phyloP scores from a whole-genome alignment of 2,888 invertebrate genomes.

The Parnassius mnemosyne region DNA sequence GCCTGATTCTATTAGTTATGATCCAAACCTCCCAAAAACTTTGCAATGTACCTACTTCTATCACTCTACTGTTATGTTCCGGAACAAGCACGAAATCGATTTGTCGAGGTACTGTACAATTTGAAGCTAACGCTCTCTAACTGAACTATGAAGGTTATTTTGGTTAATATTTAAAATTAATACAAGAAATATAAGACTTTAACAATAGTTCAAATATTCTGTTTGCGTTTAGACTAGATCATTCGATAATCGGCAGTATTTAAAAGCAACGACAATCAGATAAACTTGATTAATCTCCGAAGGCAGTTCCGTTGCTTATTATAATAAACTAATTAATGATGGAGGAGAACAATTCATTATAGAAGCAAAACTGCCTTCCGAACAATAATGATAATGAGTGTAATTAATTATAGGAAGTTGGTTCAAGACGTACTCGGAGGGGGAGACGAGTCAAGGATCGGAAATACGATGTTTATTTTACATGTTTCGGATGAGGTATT shows the following conservation, averaged over 20 bases:
- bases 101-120: too few species aligned
- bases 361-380: constrained; percentile 79
- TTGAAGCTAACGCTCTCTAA: too few species aligned
- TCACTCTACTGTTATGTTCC: too few species aligned
- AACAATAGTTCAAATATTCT: too few species aligned
- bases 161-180: too few species aligned
- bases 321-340: constrained; percentile 81
- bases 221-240: constrained; percentile 7
- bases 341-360: constrained; percentile 79
- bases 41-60: too few species aligned
- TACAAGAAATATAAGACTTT: too few species aligned
- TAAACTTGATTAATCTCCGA: constrained; percentile 77
- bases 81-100: too few species aligned
- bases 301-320: constrained; percentile 75
- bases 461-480: background rate
- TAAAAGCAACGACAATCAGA: constrained; percentile 66
- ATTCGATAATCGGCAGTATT: constrained; percentile 38
- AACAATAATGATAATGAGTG: constrained; percentile 81
- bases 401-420: constrained; percentile 81
- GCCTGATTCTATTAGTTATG: too few species aligned
- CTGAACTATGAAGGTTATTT: too few species aligned
- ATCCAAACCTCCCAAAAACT: too few species aligned
- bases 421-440: constrained; percentile 70
- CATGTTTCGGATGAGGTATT: constrained; percentile 43
- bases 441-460: constrained; percentile 43